Evolutionary conservation across 2,888 invertebrate species (phyloP), one percentile per base, ranked within the genome.

Genomic region (Drosophila prostipennis): DNA sequence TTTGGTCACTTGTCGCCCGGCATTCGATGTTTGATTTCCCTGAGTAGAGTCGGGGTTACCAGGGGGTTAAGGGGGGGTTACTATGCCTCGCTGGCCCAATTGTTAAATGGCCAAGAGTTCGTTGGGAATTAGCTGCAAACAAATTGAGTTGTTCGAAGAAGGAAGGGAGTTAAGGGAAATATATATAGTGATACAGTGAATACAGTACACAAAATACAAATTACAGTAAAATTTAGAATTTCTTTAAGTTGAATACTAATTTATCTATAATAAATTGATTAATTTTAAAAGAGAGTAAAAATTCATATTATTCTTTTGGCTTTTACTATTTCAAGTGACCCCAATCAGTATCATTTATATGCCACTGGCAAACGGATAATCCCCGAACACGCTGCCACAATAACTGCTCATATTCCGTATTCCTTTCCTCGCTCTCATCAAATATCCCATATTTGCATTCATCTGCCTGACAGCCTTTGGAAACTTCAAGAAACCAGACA

Each of bases 51-150:
- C 4, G 19, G 45, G 39, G 37, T 14, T 57, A 23, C 11, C 34
- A 10, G 3, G 19, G 14, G 46, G 37, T 8, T 19, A 48, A 16
- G 16, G 11, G 13, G 14, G 19, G 45, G 19, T 29, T 29, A 19
- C 32, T 32, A 37, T 48, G 58, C 58, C 58, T 43, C n/a, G n/a
- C 29, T 42, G 29, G 57, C 46, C 51, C 72, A 59, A 56, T 67
- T 72, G 72, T 54, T 53, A 60, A 59, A 48, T 59, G 64, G 58
- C 71, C 32, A 57, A 59, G 51, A 72, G 56, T 46, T 39, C 29
- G 54, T 1, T 42, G 19, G 45, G 79, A 81, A 82, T 85, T 82
- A 81, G 74, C 70, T 64, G 67, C 76, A 71, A 68, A 71, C 72
- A 68, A 83, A 80, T 69, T 74, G 72, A 65, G 43, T 42, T 8